Conservation (phyloP, 1,140 invertebrate genomes). For the Dufourea novaeangliae region DNA sequence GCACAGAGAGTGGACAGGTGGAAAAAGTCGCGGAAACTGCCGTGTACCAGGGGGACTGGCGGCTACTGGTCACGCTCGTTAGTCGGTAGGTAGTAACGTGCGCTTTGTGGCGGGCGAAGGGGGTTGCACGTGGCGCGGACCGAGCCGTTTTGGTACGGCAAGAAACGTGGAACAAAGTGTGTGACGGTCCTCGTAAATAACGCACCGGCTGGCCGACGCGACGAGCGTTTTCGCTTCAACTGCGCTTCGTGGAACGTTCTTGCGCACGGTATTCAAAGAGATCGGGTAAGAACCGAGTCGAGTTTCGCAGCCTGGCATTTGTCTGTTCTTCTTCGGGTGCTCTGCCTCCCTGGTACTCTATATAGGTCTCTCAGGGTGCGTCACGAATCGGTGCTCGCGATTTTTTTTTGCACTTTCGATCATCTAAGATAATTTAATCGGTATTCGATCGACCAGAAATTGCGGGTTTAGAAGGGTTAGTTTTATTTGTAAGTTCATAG, state of each 20-base stretch:
- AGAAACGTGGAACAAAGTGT: conserved; percentile 3
- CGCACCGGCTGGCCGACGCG: conserved; percentile 43
- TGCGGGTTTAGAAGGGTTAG: too few species aligned
- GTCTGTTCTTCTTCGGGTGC: too few species aligned
- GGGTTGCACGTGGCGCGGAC: not conserved
- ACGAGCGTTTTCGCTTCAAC: conserved; percentile 5
- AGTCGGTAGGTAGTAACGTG: too few species aligned
- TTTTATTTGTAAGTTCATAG: too few species aligned
- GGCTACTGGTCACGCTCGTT: conserved; percentile 39
- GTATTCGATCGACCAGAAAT: too few species aligned
- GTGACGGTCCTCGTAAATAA: conserved; percentile 34
- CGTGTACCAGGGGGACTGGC: not conserved
- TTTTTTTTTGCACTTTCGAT: too few species aligned
- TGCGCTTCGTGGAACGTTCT: conserved; percentile 8
- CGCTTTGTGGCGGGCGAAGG: too few species aligned
- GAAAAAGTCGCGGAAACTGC: conserved; percentile 6
- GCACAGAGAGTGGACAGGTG: not conserved
- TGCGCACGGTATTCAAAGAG: conserved; percentile 13
- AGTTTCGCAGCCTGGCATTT: too few species aligned
- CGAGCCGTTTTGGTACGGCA: conserved; percentile 3
- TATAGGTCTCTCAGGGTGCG: too few species aligned
- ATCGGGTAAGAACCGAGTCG: conserved; percentile 21
- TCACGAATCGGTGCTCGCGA: too few species aligned
- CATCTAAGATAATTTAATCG: too few species aligned
- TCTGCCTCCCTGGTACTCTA: too few species aligned